phyloP scores from a whole-genome alignment of 2,113 vertebrate species.

The Pteronura brasiliensis region DNA sequence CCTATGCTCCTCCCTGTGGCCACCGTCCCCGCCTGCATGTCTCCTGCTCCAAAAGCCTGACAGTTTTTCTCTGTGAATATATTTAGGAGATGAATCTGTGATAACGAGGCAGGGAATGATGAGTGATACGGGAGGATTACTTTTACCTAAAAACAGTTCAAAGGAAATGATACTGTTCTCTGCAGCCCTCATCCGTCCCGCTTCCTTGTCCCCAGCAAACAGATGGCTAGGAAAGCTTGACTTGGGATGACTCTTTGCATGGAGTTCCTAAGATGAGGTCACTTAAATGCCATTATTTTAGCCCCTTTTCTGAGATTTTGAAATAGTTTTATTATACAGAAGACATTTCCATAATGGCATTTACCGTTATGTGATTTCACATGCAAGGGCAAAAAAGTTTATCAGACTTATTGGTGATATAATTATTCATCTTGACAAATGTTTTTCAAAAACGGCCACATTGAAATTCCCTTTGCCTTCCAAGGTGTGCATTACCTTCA shows the following conservation, averaged over 20 bases:
- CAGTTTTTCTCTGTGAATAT: background rate
- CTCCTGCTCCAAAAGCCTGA: background rate
- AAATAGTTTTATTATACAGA: background rate
- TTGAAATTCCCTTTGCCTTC: background rate
- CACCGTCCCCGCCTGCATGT: background rate
- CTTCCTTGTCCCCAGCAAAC: background rate
- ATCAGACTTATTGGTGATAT: background rate
- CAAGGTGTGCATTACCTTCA: background rate
- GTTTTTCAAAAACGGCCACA: background rate
- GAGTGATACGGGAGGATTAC: background rate
- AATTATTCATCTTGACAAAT: background rate
- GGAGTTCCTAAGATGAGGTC: background rate
- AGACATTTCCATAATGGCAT: background rate
- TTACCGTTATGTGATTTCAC: background rate
- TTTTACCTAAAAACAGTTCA: background rate
- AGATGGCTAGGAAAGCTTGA: background rate
- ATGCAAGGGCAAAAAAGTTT: background rate
- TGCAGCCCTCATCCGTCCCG: background rate
- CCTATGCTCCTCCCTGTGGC: background rate
- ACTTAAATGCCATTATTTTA: background rate
- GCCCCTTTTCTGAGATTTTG: background rate
- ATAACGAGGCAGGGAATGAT: background rate
- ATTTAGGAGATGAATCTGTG: background rate
- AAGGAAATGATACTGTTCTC: background rate
- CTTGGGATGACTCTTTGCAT: background rate